Base-by-base conservation (phyloP, 2,888 invertebrate genomes). In the Fabriciana adippe region DNA sequence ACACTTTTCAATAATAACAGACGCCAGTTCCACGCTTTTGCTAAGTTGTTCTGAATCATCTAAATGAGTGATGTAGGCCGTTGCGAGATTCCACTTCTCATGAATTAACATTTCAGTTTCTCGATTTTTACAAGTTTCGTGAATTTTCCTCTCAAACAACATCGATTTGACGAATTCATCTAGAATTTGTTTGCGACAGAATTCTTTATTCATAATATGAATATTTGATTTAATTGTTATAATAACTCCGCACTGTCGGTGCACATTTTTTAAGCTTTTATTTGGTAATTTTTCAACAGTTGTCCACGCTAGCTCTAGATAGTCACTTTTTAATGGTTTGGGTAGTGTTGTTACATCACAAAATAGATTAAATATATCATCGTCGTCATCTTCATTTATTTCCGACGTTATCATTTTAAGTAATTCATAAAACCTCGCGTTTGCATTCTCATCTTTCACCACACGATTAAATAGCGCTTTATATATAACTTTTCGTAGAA, bases 301-400 rank as follows among this genome's bases (percentile, higher is more conserved):
- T 55, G 31, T 57, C 87, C 87, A 88, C 62, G 77, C 76, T 2
- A 71, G 67, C 65, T 79, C 75, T 21, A 81, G 67, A 55, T 72
- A 80, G 48, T 80, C 75, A 1, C 78, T 76, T 64, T 62, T 67
- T 18, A 82, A 74, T 18, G 75, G 56, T 15, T 67, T 18, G 4
- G 83, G 83, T 16, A 85, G 74, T n/a, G 67, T 47, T 55, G 57
- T n/a, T 35, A 53, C 21, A 35, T 15, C 18, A 16, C 70, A 65
- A n/a, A 85, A 62, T 18, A 81, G 69, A 13, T 14, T 2, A 66
- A 82, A 85, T 26, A 87, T 48, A 2, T 79, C 78, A 4, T 80
- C 77, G 41, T 84, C 78, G 65, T 89, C 89, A 45, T 85, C 79
- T 55, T 82, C 73, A 62, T 76, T 63, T 21, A 89, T 50, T 21